phyloP scores from a whole-genome alignment of 53 echinoderm and acorn worm genomes.

The Arbacia lixula region DNA sequence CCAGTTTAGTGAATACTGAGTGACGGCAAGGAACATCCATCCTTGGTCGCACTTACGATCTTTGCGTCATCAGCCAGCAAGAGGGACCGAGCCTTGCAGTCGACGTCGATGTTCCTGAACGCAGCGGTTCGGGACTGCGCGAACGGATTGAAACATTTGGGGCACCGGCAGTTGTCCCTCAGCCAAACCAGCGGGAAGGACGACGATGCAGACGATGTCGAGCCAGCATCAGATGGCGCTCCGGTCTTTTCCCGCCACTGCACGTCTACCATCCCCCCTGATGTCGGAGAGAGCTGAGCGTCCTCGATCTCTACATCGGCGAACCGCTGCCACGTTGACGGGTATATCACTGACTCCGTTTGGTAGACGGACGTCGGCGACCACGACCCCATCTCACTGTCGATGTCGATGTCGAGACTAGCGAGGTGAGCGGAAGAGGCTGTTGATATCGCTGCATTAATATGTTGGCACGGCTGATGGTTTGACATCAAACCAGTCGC shows the following conservation, averaged over 20 bases:
- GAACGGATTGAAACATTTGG: not conserved
- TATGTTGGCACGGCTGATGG: too few species aligned
- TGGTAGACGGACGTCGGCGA: not conserved
- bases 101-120: not conserved
- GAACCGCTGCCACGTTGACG: not conserved
- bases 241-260: not conserved
- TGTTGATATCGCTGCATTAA: too few species aligned
- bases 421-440: too few species aligned
- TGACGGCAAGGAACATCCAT: too few species aligned
- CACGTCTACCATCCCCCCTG: not conserved
- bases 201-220: not conserved
- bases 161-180: slow-evolving; percentile 46
- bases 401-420: too few species aligned
- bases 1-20: too few species aligned
- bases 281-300: not conserved
- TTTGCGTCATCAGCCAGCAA: not conserved
- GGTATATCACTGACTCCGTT: slow-evolving; percentile 16
- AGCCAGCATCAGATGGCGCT: not conserved
- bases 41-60: slow-evolving; percentile 4
- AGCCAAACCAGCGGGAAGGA: slow-evolving; percentile 34
- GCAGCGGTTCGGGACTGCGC: not conserved
- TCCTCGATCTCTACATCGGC: slow-evolving; percentile 16
- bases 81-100: not conserved
- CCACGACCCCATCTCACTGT: too few species aligned
- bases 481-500: too few species aligned